A percentile compares a stretch with the other conserved stretches of the same genome.
phyloP scores from a whole-genome alignment of 2,113 vertebrate genomes.

The Pachyramphus minor region DNA sequence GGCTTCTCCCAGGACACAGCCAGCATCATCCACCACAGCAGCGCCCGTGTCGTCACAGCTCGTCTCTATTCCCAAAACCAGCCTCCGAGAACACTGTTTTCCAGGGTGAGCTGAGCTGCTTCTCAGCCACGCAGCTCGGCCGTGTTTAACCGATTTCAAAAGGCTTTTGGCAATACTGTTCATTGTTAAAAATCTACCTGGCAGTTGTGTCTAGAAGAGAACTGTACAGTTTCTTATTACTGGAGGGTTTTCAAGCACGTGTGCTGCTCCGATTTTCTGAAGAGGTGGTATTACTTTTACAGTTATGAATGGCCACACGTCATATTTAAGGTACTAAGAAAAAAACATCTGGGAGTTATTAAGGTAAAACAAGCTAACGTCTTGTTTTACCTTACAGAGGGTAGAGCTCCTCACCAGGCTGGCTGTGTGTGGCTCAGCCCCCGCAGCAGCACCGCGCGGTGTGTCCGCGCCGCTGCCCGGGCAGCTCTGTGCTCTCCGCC shows the following conservation, averaged over 20 bases:
- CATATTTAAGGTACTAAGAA: not conserved
- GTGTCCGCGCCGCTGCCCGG: not conserved
- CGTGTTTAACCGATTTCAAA: not conserved
- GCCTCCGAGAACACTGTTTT: not conserved
- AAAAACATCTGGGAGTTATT: rapidly evolving
- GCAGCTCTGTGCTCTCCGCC: not conserved
- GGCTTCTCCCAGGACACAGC: constrained; percentile 84
- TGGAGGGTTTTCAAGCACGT: rapidly evolving
- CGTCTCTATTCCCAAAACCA: constrained; percentile 92
- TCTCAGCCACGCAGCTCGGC: not conserved
- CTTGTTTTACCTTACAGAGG: not conserved
- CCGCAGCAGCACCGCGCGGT: not conserved
- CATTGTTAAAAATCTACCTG: not conserved
- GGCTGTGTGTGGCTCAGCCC: rapidly evolving
- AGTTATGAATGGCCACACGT: rapidly evolving
- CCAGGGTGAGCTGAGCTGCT: not conserved
- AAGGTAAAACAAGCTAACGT: too few relatives aligned
- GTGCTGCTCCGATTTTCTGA: not conserved
- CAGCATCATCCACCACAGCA: constrained; percentile 88
- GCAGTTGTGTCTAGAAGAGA: not conserved
- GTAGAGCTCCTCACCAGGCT: rapidly evolving
- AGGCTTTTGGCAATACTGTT: not conserved
- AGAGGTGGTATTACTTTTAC: not conserved
- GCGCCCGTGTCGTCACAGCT: constrained; percentile 97
- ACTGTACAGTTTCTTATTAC: not conserved